Percentiles rank a stretch among this genome's conserved stretches.
Conservation (phyloP, 2,888 invertebrate species). For the Endotricha flammealis region DNA sequence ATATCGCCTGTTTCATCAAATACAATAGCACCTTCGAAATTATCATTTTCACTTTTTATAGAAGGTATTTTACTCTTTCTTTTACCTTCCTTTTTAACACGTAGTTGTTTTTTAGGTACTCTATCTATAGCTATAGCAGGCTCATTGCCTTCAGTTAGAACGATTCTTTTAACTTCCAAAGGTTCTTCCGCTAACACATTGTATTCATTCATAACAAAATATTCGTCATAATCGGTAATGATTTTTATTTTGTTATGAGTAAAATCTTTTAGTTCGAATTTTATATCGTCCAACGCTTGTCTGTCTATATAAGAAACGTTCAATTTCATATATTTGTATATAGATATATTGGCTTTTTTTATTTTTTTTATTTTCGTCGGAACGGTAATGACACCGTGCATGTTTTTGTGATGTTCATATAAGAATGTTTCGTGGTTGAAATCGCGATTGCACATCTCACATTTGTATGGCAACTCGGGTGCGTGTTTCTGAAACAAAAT, state of each 20-base stretch:
- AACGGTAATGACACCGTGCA: neutral
- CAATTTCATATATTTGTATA: neutral
- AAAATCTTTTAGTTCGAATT: neutral
- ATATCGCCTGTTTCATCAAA: no score
- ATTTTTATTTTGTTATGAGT: neutral
- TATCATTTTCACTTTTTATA: no score
- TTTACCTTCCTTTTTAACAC: no score
- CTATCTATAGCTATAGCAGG: no score
- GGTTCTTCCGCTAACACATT: no score
- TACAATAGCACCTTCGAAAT: no score
- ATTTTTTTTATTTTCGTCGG: neutral
- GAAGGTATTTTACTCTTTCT: no score
- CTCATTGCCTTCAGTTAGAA: no score
- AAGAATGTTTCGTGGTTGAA: neutral
- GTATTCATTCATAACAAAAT: no score
- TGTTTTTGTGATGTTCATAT: neutral
- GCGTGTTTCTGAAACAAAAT: neutral
- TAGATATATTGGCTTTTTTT: neutral
- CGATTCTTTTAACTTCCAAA: no score
- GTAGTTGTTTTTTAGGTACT: no score
- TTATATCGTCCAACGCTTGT: neutral
- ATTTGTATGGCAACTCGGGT: neutral
- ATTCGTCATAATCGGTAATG: neutral
- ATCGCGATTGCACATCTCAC: neutral
- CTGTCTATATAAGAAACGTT: neutral